phyloP scores from a whole-genome alignment of 2,797 vertebrate genomes.

The Argyrosomus regius region DNA sequence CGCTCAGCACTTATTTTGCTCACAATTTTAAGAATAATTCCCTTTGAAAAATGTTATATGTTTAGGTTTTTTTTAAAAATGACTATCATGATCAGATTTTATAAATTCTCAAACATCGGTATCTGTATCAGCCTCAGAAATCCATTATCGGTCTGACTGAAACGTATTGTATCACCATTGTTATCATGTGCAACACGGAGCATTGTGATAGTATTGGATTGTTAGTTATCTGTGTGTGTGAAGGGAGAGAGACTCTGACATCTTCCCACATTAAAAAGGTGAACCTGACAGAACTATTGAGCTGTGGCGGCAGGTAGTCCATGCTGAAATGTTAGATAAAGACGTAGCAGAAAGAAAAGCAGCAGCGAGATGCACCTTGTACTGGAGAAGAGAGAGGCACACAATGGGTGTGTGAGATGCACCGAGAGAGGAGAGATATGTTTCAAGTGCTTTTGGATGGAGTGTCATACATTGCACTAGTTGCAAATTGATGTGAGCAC shows the following conservation, averaged over 20 bases:
- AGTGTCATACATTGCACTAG: slow-evolving; percentile 21
- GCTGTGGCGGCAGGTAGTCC: slow-evolving; percentile 68
- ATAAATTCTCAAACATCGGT: neutral
- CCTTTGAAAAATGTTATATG: neutral
- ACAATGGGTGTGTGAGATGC: slow-evolving; percentile 56
- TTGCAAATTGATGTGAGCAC: neutral
- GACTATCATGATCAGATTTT: neutral
- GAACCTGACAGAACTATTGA: slow-evolving; percentile 81
- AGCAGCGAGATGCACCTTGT: slow-evolving; percentile 50
- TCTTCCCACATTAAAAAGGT: slow-evolving; percentile 72
- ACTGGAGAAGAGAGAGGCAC: slow-evolving; percentile 32
- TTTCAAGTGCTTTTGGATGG: slow-evolving; percentile 59
- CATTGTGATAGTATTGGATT: neutral
- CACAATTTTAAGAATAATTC: neutral
- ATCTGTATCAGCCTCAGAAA: neutral
- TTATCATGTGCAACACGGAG: slow-evolving; percentile 12
- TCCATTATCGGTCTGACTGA: neutral
- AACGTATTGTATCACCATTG: neutral
- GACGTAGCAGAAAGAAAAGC: slow-evolving; percentile 70
- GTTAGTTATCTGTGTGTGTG: slow-evolving; percentile 8
- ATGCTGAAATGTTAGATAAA: slow-evolving; percentile 75
- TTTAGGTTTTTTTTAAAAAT: neutral
- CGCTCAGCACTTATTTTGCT: neutral
- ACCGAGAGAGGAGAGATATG: slow-evolving; percentile 51
- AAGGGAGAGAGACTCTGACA: slow-evolving; percentile 51